Percentiles rank a stretch among this genome's conserved stretches.
phyloP scores from a whole-genome alignment of 1,140 invertebrate species.

The Drosophila oshimai region DNA sequence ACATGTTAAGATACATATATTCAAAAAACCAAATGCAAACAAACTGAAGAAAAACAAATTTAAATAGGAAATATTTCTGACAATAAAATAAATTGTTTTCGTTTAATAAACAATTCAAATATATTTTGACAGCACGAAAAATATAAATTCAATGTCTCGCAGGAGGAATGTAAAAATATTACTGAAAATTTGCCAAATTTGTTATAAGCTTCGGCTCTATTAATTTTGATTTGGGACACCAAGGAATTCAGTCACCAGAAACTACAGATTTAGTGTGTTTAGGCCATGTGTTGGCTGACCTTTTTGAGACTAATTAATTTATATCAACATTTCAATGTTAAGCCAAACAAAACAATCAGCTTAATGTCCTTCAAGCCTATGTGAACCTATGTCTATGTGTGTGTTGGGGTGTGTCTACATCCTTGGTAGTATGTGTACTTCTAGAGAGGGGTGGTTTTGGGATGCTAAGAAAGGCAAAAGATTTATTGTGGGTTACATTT shows the following conservation, averaged over 20 bases:
- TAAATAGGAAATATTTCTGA: not conserved
- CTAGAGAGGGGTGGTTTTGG: not conserved
- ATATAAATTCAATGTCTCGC: not conserved
- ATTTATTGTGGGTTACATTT: constrained; percentile 22
- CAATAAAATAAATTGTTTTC: not conserved
- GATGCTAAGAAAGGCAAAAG: not conserved
- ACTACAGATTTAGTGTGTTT: constrained; percentile 22
- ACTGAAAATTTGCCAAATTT: constrained; percentile 2
- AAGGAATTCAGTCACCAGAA: constrained; percentile 11
- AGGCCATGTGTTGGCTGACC: constrained; percentile 35
- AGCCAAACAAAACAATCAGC: constrained; percentile 79
- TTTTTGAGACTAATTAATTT: constrained; percentile 76
- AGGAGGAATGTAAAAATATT: not conserved
- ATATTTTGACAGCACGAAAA: not conserved
- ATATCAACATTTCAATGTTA: constrained; percentile 81
- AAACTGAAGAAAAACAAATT: not conserved
- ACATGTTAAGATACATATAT: not conserved
- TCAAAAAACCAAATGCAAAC: not conserved
- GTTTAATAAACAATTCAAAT: constrained; percentile 1
- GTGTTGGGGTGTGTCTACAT: not conserved
- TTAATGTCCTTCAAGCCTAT: constrained; percentile 64
- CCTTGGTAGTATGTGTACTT: not conserved
- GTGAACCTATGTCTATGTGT: not conserved
- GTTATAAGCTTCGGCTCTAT: constrained; percentile 54
- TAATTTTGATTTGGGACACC: constrained; percentile 36